phyloP scores from a whole-genome alignment of 2,797 vertebrate genomes.

The Gallinago stenura region DNA sequence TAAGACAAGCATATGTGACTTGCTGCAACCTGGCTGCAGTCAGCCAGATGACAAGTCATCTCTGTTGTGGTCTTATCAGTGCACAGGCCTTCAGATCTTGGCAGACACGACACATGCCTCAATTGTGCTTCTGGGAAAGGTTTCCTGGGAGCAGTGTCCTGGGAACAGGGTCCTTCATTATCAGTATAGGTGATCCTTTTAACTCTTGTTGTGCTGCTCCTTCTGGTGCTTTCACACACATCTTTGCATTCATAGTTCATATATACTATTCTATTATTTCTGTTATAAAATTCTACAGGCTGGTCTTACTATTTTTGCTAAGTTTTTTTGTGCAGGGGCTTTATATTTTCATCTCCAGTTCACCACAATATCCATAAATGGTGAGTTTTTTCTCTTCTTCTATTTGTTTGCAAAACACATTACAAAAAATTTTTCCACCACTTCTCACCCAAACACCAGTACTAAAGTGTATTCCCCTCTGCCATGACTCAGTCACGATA shows the following conservation, averaged over 20 bases:
- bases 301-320: not conserved
- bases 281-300: not conserved
- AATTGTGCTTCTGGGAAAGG: not conserved
- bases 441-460: not conserved
- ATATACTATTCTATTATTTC: not conserved
- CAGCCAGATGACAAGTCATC: not conserved
- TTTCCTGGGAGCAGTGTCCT: not conserved
- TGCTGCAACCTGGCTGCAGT: not conserved
- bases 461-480: not conserved
- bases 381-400: not conserved
- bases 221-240: not conserved
- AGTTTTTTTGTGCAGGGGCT: not conserved
- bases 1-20: not conserved
- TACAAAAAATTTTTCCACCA: not conserved
- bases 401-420: not conserved
- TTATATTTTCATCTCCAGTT: not conserved
- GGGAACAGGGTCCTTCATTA: not conserved
- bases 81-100: not conserved
- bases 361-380: not conserved
- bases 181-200: not conserved
- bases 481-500: not conserved
- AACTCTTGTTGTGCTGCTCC: not conserved
- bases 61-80: not conserved
- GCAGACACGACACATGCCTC: not conserved
- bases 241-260: not conserved